phyloP scores from a whole-genome alignment of 2,113 vertebrate species.

The Camelus bactrianus region DNA sequence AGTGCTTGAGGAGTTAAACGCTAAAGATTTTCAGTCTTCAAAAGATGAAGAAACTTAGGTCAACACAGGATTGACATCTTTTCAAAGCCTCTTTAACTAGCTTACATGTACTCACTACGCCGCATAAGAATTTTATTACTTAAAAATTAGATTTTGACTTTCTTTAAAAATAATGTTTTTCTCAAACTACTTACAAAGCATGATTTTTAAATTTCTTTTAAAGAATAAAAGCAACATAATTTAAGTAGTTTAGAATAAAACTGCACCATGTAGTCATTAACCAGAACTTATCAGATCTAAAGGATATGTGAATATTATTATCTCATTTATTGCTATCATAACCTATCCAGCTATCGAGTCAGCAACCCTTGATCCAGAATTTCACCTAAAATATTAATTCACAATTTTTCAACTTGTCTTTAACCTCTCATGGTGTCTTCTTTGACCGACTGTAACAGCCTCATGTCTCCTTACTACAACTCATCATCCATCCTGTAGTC shows the following conservation, averaged over 20 bases:
- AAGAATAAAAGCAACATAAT: slow-evolving; percentile 21
- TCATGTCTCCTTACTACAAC: background rate
- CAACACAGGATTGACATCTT: background rate
- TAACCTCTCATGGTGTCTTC: background rate
- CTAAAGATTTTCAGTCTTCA: background rate
- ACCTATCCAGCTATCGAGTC: background rate
- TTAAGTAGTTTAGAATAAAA: slow-evolving; percentile 9
- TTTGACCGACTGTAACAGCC: background rate
- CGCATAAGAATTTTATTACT: background rate
- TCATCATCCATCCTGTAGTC: background rate
- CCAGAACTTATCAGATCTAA: background rate
- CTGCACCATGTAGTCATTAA: background rate
- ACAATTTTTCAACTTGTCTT: background rate
- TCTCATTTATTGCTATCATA: background rate
- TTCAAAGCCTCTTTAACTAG: background rate
- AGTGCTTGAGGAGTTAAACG: background rate
- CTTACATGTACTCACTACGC: background rate
- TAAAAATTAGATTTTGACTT: background rate
- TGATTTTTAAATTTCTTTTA: background rate
- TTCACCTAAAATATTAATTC: background rate
- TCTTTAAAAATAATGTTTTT: background rate
- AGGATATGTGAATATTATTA: background rate
- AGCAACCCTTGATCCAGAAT: background rate
- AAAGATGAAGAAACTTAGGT: slow-evolving; percentile 22
- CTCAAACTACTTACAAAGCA: slow-evolving; percentile 10